Conservation (phyloP, 1,140 invertebrate species). For the Lepidotrigona ventralis region DNA sequence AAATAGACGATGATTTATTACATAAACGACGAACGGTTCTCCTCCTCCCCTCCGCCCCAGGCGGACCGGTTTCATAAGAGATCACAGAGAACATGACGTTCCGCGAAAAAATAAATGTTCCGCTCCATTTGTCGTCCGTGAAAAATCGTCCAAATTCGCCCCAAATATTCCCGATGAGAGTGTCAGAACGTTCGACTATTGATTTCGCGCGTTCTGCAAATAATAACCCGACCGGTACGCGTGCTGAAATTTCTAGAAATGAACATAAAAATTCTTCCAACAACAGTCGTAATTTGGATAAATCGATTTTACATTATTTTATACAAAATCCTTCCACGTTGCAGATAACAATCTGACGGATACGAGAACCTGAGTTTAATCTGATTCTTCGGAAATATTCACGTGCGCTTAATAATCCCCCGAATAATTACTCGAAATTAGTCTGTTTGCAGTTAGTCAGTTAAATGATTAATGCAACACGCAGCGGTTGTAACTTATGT, state of each 20-base stretch:
- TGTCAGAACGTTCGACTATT: conserved; percentile 17
- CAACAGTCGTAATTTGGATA: too few species aligned
- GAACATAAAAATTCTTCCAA: background rate
- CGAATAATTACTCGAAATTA: background rate
- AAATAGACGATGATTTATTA: conserved; percentile 19
- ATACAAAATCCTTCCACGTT: too few species aligned
- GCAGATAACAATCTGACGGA: too few species aligned
- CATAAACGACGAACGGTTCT: background rate
- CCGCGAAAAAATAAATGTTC: conserved; percentile 25
- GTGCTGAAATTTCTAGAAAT: background rate
- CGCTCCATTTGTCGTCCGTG: conserved; percentile 3
- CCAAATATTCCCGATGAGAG: background rate
- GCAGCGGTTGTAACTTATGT: background rate
- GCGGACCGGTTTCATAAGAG: conserved; percentile 22
- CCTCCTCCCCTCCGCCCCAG: too few species aligned
- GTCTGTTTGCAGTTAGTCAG: background rate
- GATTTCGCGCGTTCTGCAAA: background rate
- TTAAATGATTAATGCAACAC: background rate
- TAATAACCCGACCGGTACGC: background rate
- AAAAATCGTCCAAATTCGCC: conserved; percentile 29
- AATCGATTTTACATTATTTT: too few species aligned
- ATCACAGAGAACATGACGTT: conserved; percentile 5
- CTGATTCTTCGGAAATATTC: too few species aligned
- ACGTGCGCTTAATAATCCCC: too few species aligned
- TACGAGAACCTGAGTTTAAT: too few species aligned